Evolutionary conservation across 2,113 vertebrate species (phyloP).

Genomic region (Phoenicopterus ruber): DNA sequence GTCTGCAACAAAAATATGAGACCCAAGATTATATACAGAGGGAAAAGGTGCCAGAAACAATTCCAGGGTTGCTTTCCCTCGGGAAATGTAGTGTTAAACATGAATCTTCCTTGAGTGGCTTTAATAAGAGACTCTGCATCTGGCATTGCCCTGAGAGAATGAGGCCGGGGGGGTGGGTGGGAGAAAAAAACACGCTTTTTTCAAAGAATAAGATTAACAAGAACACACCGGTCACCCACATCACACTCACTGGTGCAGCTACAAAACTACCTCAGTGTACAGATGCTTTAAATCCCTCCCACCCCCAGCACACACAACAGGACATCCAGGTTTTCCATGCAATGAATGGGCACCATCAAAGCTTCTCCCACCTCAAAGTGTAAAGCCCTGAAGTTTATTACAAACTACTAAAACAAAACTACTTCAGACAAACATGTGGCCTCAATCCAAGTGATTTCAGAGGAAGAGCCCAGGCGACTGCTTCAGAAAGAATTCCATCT

Average conservation of each 20-base stretch:
- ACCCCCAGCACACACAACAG: neutral
- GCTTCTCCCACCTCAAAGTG: neutral
- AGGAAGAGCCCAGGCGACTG: neutral
- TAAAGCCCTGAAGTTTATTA: slow-evolving; percentile 30
- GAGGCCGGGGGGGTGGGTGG: fast-evolving
- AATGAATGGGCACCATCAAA: neutral
- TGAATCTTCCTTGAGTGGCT: neutral
- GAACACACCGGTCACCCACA: neutral
- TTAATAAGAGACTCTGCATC: slow-evolving; percentile 6
- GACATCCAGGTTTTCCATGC: neutral
- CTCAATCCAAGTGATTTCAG: neutral
- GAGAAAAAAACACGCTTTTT: neutral
- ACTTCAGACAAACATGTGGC: neutral
- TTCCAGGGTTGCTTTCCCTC: neutral
- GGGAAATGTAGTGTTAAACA: neutral
- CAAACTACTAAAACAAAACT: neutral
- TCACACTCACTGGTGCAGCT: fast-evolving
- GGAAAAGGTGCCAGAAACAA: slow-evolving; percentile 33
- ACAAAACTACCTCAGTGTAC: neutral
- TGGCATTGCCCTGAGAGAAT: neutral
- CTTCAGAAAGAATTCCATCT: neutral
- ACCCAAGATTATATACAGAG: neutral
- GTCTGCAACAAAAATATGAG: neutral
- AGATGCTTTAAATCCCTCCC: neutral
- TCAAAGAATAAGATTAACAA: neutral